Evolutionary conservation across 2,113 vertebrate genomes (phyloP).

Genomic region (Lagenorhynchus albirostris): DNA sequence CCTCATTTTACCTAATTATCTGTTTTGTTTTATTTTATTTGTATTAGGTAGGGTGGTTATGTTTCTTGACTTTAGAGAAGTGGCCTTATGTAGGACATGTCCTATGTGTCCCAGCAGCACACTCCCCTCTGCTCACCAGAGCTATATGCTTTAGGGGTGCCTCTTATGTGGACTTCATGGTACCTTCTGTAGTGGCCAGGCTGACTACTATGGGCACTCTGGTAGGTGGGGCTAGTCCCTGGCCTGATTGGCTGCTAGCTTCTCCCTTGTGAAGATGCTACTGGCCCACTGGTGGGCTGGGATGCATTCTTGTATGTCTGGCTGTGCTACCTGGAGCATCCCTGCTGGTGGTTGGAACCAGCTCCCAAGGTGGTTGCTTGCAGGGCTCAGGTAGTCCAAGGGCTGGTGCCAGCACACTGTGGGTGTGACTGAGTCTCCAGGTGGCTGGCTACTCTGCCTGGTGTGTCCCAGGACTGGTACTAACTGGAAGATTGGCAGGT

Average conservation of each 20-base stretch:
- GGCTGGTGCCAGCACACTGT: background rate
- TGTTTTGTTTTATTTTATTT: background rate
- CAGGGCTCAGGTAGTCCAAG: no score
- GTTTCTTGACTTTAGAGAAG: background rate
- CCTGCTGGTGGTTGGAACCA: background rate
- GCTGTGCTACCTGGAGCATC: no score
- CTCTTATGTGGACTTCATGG: background rate
- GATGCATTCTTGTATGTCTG: background rate
- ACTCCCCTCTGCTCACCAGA: background rate
- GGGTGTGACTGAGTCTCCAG: background rate
- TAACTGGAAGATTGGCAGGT: background rate
- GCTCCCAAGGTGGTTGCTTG: background rate
- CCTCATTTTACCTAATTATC: background rate
- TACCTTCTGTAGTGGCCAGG: no score
- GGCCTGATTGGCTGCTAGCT: background rate
- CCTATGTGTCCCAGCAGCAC: background rate
- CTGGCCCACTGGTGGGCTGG: no score
- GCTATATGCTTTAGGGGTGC: background rate
- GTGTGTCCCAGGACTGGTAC: background rate
- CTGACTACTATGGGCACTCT: background rate
- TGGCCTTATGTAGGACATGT: background rate
- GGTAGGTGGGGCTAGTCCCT: rapidly evolving
- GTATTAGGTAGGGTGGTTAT: background rate
- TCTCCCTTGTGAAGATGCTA: background rate
- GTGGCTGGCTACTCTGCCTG: background rate